These are phyloP conservation scores for Scelioninae gen. 2 DNA, from an alignment of 2,888 invertebrate species.

Conservation along the genomic window DNA sequence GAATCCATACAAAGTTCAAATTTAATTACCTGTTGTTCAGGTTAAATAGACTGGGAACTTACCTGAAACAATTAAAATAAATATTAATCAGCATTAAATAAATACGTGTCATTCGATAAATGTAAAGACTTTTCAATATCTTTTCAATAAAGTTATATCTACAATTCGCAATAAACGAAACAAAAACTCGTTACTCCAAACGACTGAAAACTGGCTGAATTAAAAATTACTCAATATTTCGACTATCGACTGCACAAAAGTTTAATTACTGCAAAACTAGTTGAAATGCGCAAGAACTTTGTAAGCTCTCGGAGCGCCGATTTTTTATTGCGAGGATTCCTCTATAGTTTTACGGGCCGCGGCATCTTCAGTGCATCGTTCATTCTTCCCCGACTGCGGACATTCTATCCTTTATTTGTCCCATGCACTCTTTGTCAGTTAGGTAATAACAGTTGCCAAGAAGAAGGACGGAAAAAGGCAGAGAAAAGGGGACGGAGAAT, in stretches of 20 bases:
- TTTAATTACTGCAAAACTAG: constrained; percentile 7
- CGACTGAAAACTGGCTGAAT: background rate
- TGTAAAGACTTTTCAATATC: background rate
- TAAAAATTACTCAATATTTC: constrained; percentile 9
- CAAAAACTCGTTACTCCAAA: background rate
- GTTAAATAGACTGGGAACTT: constrained; percentile 13
- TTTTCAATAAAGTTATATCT: background rate
- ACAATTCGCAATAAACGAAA: background rate
- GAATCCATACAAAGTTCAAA: too few relatives aligned
- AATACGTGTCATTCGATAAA: background rate
- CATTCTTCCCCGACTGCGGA: constrained; percentile 23
- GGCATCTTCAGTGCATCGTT: constrained; percentile 61
- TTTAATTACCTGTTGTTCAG: too few relatives aligned
- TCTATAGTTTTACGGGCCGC: constrained; percentile 68
- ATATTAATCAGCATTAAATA: constrained; percentile 1
- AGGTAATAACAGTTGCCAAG: constrained; percentile 42
- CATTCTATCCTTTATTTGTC: constrained; percentile 29
- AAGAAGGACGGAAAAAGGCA: constrained; percentile 19
- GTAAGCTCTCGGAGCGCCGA: constrained; percentile 50
- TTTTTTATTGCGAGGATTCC: constrained; percentile 65
- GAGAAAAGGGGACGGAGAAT: constrained; percentile 38
- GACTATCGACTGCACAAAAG: constrained; percentile 1
- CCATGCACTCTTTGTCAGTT: constrained; percentile 32
- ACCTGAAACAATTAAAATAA: constrained; percentile 42
- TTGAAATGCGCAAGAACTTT: constrained; percentile 39